Conservation (phyloP, 2,797 vertebrate genomes). For the Mionectes olivaceus region DNA sequence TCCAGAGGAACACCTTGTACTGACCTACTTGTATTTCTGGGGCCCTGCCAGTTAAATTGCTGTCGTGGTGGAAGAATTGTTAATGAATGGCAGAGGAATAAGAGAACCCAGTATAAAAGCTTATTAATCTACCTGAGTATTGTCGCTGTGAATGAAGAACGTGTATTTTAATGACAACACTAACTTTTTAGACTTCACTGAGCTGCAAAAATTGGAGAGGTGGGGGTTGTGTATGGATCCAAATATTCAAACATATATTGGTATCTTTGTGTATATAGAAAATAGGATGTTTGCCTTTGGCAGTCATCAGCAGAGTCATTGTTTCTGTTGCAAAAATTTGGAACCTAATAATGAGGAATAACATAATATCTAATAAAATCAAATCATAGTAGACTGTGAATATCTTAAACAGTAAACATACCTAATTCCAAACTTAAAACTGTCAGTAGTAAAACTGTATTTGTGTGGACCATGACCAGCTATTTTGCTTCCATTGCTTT, state of each 20-base stretch:
- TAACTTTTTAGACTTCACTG: conserved; percentile 72
- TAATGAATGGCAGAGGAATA: conserved; percentile 49
- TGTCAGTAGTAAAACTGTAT: background rate
- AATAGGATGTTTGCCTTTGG: conserved; percentile 77
- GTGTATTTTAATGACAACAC: conserved; percentile 62
- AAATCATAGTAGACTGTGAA: background rate
- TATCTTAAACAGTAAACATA: background rate
- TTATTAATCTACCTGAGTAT: conserved; percentile 56
- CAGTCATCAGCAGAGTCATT: conserved; percentile 63
- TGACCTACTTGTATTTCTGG: conserved; percentile 65
- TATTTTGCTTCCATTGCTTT: background rate
- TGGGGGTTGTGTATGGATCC: background rate
- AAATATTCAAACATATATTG: background rate
- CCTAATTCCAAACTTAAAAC: background rate
- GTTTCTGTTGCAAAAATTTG: conserved; percentile 51
- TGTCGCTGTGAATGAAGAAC: conserved; percentile 62
- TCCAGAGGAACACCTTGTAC: conserved; percentile 74
- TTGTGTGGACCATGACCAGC: background rate
- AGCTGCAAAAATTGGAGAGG: conserved; percentile 63
- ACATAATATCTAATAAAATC: conserved; percentile 41
- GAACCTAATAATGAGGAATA: conserved; percentile 31
- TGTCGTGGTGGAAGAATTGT: conserved; percentile 53
- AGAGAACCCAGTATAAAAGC: conserved; percentile 4
- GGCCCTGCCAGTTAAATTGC: conserved; percentile 62
- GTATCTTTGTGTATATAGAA: conserved; percentile 59